These are phyloP conservation scores for Polyommatus icarus DNA, from an alignment of 2,888 invertebrate genomes.

Conservation along the genomic window DNA sequence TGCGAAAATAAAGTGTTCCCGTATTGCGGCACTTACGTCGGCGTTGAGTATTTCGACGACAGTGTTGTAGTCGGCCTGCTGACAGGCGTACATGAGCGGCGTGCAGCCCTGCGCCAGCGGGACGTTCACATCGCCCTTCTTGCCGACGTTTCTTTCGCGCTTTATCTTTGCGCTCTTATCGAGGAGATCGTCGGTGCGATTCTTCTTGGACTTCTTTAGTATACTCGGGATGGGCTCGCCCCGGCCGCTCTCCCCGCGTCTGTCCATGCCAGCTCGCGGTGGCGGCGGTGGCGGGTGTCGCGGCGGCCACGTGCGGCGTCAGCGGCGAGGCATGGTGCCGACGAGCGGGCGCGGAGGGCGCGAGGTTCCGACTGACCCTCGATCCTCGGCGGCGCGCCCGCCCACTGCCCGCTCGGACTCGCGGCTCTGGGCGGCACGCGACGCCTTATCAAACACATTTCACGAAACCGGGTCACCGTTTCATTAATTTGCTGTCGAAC, in stretches of 20 bases:
- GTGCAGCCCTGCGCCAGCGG: slow-evolving; percentile 86
- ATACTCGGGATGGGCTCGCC: slow-evolving; percentile 75
- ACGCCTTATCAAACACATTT: slow-evolving; percentile 60
- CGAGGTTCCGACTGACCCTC: slow-evolving; percentile 69
- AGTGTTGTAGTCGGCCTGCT: slow-evolving; percentile 89
- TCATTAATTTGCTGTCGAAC: slow-evolving; percentile 44
- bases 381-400: slow-evolving; percentile 44
- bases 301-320: slow-evolving; percentile 68
- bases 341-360: slow-evolving; percentile 76
- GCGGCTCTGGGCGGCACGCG: slow-evolving; percentile 59
- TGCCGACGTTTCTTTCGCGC: slow-evolving; percentile 63
- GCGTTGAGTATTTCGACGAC: slow-evolving; percentile 87
- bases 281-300: slow-evolving; percentile 30
- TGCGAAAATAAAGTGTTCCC: background rate
- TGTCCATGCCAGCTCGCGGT: slow-evolving; percentile 66
- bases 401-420: slow-evolving; percentile 64
- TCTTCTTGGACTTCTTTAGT: slow-evolving; percentile 68
- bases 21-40: slow-evolving; percentile 83
- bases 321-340: slow-evolving; percentile 45
- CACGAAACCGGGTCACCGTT: slow-evolving; percentile 70
- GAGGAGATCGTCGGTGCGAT: slow-evolving; percentile 64
- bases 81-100: slow-evolving; percentile 94
- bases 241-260: slow-evolving; percentile 65
- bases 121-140: slow-evolving; percentile 64
- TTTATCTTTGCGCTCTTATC: slow-evolving; percentile 74